A percentile compares a stretch with the other conserved stretches of the same genome.
Conservation (phyloP, 2,113 vertebrate genomes). For the Limnothrissa miodon region DNA sequence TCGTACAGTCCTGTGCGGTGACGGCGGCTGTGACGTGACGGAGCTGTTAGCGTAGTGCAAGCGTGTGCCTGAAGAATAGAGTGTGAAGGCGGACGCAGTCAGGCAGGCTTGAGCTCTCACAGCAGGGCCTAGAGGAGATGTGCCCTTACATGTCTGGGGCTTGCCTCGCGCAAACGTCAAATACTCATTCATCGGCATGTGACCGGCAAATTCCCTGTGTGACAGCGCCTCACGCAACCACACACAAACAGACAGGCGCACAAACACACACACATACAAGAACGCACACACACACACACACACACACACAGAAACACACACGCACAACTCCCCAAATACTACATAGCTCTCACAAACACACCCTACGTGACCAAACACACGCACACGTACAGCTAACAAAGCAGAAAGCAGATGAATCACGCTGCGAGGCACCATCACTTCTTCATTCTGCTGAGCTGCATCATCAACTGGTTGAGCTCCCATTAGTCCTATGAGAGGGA, state of each 20-base stretch:
- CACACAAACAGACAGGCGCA: no score
- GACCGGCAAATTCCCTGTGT: constrained; percentile 53
- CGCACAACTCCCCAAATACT: not conserved
- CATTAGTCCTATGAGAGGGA: not conserved
- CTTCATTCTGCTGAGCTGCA: not conserved
- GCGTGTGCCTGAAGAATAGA: not conserved
- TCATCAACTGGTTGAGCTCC: not conserved
- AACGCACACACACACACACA: constrained; percentile 31
- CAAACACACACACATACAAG: constrained; percentile 43
- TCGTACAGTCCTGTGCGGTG: constrained; percentile 47
- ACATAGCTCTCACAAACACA: not conserved
- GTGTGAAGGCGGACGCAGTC: not conserved
- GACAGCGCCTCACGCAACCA: constrained; percentile 47
- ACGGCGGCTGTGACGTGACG: not conserved
- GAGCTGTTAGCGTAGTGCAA: not conserved
- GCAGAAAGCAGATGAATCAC: not conserved
- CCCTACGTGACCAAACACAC: not conserved
- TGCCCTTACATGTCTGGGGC: constrained; percentile 57
- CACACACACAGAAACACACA: constrained; percentile 39
- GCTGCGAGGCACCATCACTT: not conserved
- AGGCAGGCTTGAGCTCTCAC: not conserved
- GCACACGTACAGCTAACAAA: not conserved
- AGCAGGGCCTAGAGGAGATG: constrained; percentile 47
- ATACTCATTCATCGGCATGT: constrained; percentile 66
- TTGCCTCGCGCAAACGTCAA: constrained; percentile 35